Percentiles rank a stretch among this genome's conserved stretches.
Evolutionary conservation across 2,888 invertebrate genomes (phyloP).

Genomic region (Amiota communis): DNA sequence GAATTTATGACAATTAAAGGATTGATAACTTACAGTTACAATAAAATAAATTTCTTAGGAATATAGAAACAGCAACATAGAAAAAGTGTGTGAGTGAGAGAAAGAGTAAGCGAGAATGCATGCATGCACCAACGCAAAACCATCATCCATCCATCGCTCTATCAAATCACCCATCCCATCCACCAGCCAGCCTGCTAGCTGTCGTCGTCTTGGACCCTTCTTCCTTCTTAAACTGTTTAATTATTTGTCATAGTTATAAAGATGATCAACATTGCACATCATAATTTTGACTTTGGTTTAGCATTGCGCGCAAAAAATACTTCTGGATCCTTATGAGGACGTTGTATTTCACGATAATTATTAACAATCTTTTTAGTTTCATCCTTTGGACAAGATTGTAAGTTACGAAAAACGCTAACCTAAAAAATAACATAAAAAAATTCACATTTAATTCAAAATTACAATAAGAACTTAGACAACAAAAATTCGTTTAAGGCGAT

Average conservation of each 20-base stretch:
- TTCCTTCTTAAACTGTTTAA: conserved; percentile 39
- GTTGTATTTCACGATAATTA: conserved; percentile 73
- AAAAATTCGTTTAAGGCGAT: too few species aligned
- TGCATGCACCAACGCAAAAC: too few species aligned
- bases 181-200: conserved; percentile 1
- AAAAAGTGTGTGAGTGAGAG: neutral
- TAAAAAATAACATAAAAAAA: conserved; percentile 38
- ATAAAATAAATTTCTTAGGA: too few species aligned
- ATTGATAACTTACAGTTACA: too few species aligned
- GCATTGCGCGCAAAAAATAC: conserved; percentile 72
- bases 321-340: conserved; percentile 71
- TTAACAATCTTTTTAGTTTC: conserved; percentile 72
- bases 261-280: conserved; percentile 52
- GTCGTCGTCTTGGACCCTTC: conserved; percentile 18
- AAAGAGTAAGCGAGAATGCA: neutral
- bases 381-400: conserved; percentile 72
- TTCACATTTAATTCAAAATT: conserved; percentile 9
- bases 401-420: conserved; percentile 72
- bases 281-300: conserved; percentile 73
- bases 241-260: conserved; percentile 24
- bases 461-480: neutral
- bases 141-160: neutral
- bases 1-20: too few species aligned
- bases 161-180: too few species aligned
- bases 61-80: too few species aligned